Evolutionary conservation across 2,888 invertebrate species (phyloP), one percentile per base, ranked within the genome.

Genomic region (Lithophane socia): DNA sequence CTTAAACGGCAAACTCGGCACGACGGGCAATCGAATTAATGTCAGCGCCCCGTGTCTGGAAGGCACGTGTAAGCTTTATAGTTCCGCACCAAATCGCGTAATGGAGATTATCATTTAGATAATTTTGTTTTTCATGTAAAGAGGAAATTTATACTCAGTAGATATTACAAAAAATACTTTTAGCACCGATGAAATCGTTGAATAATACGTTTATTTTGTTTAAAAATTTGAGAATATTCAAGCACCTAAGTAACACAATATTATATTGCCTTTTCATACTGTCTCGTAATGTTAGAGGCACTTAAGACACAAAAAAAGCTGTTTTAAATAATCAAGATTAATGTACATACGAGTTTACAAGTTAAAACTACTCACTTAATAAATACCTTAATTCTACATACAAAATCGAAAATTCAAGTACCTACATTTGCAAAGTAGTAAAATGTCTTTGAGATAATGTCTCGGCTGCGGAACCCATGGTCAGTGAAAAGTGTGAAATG

Each of bases 61-160:
- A 58, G 68, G 65, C 80, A 83, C 83, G 83, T 83, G 86, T 77
- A 83, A 72, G 49, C 47, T 67, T 37, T 68, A 56, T 29, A 63
- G 63, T 63, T 71, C 72, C 76, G 79, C 60, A 60, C 12, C 8
- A 70, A 73, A 58, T 58, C 13, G 44, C 18, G 5, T 66, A 58
- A 69, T 52, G 21, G n/a, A 75, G 21, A 65, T 70, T 44, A 75
- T 29, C 18, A 13, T 54, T 60, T 10, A 29, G 21, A 75, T 54
- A 42, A 56, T 44, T 49, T 49, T 47, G 64, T 78, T 60, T 49
- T 24, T 18, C 37, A 75, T 42, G 13, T 70, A 63, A 24, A 54
- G 8, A 42, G 10, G 21, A 56, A 37, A 24, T 13, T 16, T 0
- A 47, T 54, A 29, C 29, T 1, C 29, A 47, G 12, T 21, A 52